Conservation (phyloP, 2,113 vertebrate genomes). For the Pantherophis guttatus region DNA sequence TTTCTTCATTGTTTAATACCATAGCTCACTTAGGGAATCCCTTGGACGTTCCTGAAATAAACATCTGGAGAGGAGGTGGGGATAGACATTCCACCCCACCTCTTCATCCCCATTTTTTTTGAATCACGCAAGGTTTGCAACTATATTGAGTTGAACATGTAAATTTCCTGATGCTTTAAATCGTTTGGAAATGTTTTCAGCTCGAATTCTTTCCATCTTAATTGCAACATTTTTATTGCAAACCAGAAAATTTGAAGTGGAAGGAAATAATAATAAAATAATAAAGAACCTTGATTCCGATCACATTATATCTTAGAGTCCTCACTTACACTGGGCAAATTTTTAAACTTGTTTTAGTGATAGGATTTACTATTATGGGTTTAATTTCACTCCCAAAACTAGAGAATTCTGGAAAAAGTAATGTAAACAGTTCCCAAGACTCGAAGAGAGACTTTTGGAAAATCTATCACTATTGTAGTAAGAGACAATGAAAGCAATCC, state of each 20-base stretch:
- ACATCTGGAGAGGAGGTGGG: neutral
- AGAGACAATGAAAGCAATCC: neutral
- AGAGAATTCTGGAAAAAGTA: neutral
- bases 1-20: neutral
- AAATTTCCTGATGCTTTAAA: neutral
- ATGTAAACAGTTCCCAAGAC: neutral
- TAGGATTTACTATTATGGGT: constrained; percentile 61
- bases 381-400: constrained; percentile 59
- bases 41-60: neutral
- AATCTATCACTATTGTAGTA: neutral
- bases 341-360: constrained; percentile 59
- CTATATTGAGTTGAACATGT: neutral
- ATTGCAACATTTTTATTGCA: neutral
- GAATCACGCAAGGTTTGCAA: neutral
- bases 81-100: neutral
- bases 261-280: neutral
- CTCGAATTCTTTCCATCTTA: neutral
- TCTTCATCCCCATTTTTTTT: neutral
- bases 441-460: neutral
- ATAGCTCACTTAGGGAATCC: neutral
- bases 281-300: constrained; percentile 37
- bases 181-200: neutral
- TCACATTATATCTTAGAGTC: constrained; percentile 32
- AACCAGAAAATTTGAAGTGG: neutral
- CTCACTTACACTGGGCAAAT: constrained; percentile 40